phyloP scores from a whole-genome alignment of 2,113 vertebrate genomes.

The Recurvirostra avosetta region DNA sequence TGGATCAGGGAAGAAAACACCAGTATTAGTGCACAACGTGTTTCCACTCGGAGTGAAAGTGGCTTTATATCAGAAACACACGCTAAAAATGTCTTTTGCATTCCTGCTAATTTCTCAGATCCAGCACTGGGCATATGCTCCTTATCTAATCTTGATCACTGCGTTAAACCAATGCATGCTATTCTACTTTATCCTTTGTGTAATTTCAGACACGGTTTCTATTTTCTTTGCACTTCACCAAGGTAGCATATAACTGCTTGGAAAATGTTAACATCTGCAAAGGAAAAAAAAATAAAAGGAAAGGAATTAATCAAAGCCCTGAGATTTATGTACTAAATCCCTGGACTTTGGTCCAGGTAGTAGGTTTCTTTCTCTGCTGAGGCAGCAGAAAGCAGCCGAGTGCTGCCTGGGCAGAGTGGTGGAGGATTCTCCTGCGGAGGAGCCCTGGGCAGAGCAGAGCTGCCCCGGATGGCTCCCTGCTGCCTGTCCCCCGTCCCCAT shows the following conservation, averaged over 20 bases:
- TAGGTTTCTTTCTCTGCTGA: constrained; percentile 1
- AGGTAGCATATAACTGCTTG: constrained; percentile 28
- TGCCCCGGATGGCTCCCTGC: neutral
- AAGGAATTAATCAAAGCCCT: constrained; percentile 46
- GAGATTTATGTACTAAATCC: constrained; percentile 52
- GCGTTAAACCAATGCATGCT: neutral
- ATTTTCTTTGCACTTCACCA: constrained; percentile 56
- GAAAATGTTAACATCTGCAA: constrained; percentile 54
- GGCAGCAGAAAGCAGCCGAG: neutral
- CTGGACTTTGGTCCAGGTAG: constrained; percentile 2
- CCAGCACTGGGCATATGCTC: neutral
- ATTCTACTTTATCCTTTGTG: neutral
- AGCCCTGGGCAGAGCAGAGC: neutral
- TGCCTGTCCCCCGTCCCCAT: neutral
- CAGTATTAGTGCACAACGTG: neutral
- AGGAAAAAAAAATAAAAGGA: neutral
- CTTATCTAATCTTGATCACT: constrained; percentile 32
- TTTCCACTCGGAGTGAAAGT: constrained; percentile 2
- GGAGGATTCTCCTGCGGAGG: neutral
- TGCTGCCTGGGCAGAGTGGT: neutral
- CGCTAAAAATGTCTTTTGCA: constrained; percentile 18
- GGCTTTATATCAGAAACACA: constrained; percentile 34
- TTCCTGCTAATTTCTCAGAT: constrained; percentile 34
- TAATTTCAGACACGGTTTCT: constrained; percentile 43
- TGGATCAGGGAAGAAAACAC: neutral